phyloP scores from a whole-genome alignment of 2,797 vertebrate species.

The Oreortyx pictus region DNA sequence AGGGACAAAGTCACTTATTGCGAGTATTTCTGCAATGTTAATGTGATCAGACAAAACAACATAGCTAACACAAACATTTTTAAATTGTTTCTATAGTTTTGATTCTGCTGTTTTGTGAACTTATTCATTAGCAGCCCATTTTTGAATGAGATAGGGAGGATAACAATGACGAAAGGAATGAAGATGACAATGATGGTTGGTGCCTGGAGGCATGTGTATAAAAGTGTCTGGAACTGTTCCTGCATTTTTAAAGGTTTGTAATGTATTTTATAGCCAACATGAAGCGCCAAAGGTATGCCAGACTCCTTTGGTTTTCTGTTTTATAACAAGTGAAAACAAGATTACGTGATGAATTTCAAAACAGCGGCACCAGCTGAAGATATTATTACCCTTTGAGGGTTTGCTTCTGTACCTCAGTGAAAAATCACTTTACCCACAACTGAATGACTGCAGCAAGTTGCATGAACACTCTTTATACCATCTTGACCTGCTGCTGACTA shows the following conservation, averaged over 20 bases:
- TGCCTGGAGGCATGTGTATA: accelerated
- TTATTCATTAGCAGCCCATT: background rate
- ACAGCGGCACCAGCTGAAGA: background rate
- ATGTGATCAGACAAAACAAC: background rate
- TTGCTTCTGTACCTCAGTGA: background rate
- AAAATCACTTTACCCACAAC: background rate
- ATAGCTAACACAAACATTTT: background rate
- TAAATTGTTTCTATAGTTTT: background rate
- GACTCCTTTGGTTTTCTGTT: background rate
- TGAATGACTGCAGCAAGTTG: background rate
- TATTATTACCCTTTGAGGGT: background rate
- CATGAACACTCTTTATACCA: background rate
- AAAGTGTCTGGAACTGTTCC: accelerated
- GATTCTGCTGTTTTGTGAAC: background rate
- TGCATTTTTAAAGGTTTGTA: background rate
- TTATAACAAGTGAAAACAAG: background rate
- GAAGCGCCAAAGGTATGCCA: background rate
- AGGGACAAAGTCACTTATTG: background rate
- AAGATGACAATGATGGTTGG: background rate
- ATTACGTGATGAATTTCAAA: background rate
- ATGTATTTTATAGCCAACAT: background rate
- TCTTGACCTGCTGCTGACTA: background rate
- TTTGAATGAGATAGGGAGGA: background rate
- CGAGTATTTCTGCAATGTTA: background rate
- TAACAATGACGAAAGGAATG: background rate